These are phyloP conservation scores for Anorthoa munda DNA, from an alignment of 2,888 invertebrate species.

Conservation along the genomic window DNA sequence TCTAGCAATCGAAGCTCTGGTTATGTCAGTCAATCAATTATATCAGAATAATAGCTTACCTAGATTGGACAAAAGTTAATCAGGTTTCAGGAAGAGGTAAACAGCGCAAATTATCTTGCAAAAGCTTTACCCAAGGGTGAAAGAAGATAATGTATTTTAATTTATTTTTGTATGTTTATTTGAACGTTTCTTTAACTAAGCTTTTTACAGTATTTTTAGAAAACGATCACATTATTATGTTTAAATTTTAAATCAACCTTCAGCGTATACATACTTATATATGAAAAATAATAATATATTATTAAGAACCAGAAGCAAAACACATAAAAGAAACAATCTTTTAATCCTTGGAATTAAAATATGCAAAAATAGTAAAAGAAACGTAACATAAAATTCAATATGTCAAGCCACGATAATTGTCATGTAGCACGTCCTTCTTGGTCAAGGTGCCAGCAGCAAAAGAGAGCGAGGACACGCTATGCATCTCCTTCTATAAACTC, in stretches of 20 bases:
- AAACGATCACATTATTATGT: not conserved
- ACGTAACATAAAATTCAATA: no score
- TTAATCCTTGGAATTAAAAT: no score
- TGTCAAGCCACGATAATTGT: no score
- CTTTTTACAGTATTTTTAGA: not conserved
- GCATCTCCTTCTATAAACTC: no score
- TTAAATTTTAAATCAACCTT: not conserved
- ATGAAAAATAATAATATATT: no score
- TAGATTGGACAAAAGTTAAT: not conserved
- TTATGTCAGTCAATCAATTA: not conserved
- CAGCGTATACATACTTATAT: no score
- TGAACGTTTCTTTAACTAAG: not conserved
- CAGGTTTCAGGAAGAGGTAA: not conserved
- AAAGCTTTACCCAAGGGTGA: not conserved
- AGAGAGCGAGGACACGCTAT: no score
- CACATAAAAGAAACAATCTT: no score
- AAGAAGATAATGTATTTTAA: not conserved
- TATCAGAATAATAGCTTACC: not conserved
- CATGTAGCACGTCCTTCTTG: no score
- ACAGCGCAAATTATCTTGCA: not conserved
- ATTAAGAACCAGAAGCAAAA: no score
- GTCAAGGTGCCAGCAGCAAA: no score
- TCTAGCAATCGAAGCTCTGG: not conserved
- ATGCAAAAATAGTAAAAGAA: no score
- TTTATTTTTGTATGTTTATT: conserved; percentile 17